Evolutionary conservation across 2,888 invertebrate genomes (phyloP), one percentile per base, ranked within the genome.

Genomic region (Corbicula japonica): DNA sequence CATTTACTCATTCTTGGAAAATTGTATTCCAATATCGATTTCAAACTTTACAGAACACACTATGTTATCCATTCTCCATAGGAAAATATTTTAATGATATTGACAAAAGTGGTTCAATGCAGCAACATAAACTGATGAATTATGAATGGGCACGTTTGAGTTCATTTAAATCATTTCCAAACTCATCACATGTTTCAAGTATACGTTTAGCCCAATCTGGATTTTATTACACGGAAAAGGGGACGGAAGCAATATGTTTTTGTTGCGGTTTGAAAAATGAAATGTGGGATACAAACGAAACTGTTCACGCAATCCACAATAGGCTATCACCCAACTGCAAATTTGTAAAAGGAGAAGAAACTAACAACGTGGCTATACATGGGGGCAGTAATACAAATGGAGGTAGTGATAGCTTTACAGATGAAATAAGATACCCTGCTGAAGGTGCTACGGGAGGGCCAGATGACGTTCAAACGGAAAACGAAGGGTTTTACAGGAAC

Each of bases 181-280:
- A 5, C 1, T 41, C 21, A 3, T 69, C 68, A n/a, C 26, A 26
- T 10, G 68, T 35, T 21, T 30, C 28, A 28, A 32, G 56, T 32
- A 56, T 69, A 10, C 41, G 48, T 23, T 41, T 69, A 10, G 56
- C 68, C 3, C 26, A 58, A 46, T 35, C 68, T 32, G 68, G 68
- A n/a, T 69, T 69, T 46, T 69, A 69, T n/a, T 69, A 69, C 32
- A 46, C 21, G 6, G 68, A 58, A 0, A 23, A 28, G 1, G 68
- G 56, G 5, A 46, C 56, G n/a, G 68, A 69, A 58, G 32, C 58
- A 6, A 28, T 69, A 18, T 69, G 68, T 32, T 69, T 58, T 28
- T 56, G 32, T 34, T 69, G 68, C 32, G 68, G 68, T 21, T 30
- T 69, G 1, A 56, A 32, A 46, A 69, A 56, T 18, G 28, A 44